phyloP scores from a whole-genome alignment of 1,140 invertebrate species.

The Drosophila micromelanica region DNA sequence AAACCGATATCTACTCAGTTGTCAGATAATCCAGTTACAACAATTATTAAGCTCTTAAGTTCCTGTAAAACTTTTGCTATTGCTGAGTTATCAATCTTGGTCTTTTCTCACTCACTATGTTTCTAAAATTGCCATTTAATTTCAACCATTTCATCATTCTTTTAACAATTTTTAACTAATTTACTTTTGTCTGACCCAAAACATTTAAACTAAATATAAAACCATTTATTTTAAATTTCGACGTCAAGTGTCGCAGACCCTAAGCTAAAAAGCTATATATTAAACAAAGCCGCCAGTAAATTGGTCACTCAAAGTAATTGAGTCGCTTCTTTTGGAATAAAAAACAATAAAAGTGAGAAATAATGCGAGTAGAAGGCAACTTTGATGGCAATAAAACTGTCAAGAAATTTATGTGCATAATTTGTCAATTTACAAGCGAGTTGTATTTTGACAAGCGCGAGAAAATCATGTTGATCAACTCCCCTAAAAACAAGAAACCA shows the following conservation, averaged over 20 bases:
- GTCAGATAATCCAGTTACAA: slow-evolving; percentile 12
- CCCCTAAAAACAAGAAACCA: not conserved
- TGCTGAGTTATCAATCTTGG: too few species aligned
- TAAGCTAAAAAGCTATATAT: slow-evolving; percentile 10
- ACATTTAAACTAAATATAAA: slow-evolving; percentile 58
- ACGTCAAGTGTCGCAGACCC: slow-evolving; percentile 54
- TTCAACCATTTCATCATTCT: slow-evolving; percentile 48
- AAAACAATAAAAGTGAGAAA: slow-evolving; percentile 1
- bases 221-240: slow-evolving; percentile 62
- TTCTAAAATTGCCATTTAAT: slow-evolving; percentile 28
- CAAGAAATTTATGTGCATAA: slow-evolving; percentile 66
- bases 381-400: slow-evolving; percentile 67
- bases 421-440: slow-evolving; percentile 66
- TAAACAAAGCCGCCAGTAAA: slow-evolving; percentile 35
- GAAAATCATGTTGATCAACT: slow-evolving; percentile 65
- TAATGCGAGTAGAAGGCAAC: slow-evolving; percentile 19
- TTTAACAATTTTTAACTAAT: slow-evolving; percentile 3
- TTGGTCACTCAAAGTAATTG: slow-evolving; percentile 72
- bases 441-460: slow-evolving; percentile 69
- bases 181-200: slow-evolving; percentile 36
- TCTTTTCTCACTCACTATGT: too few species aligned
- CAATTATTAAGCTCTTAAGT: not conserved
- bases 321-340: slow-evolving; percentile 44
- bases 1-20: slow-evolving; percentile 42
- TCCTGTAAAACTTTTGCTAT: not conserved